Evolutionary conservation across 2,113 vertebrate species (phyloP), one percentile per base, ranked within the genome.

Genomic region (Anarhynchus alexandrinus): DNA sequence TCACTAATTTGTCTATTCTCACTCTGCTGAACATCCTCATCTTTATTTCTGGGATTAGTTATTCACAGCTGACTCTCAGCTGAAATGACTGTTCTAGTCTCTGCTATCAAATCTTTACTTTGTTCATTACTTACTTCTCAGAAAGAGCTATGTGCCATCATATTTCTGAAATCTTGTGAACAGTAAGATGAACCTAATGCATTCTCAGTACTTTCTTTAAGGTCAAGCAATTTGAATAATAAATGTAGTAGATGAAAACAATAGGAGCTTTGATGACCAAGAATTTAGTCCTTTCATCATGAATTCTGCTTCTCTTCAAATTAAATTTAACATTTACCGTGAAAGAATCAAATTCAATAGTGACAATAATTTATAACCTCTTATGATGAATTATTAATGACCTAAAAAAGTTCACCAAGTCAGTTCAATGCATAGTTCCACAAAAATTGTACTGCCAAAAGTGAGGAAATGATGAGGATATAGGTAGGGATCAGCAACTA

Each of bases 1-100:
- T 57, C 80, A 80, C 70, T 88, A 87, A 82, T 92, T 80, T 52
- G 29, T 91, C 84, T 74, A 0, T 73, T 91, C 67, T 84, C 43
- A 58, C 71, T 54, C 67, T 83, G 43, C 61, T 74, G 67, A 93
- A 59, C 47, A 76, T 61, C 38, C 49, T 27, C 10, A 29, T 78
- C 88, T 92, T 88, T 95, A 47, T 93, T 82, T 86, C 84, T 88
- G 52, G 70, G 30, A 84, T 91, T 88, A 86, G 34, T 91, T 91
- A 90, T 67, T 87, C 74, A 47, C 78, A 88, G 57, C 34, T 77
- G 25, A 21, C 29, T 80, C 74, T 74, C 54, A 76, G 54, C 54
- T 95, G 55, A 88, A 93, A 90, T 92, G 62, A 61, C 34, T 69
- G 11, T 36, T 90, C 49, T 47, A 36, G 47, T 81, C 58, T 71